These are phyloP conservation scores for Onchidella celtica DNA, from an alignment of 2,888 invertebrate genomes.

Conservation along the genomic window DNA sequence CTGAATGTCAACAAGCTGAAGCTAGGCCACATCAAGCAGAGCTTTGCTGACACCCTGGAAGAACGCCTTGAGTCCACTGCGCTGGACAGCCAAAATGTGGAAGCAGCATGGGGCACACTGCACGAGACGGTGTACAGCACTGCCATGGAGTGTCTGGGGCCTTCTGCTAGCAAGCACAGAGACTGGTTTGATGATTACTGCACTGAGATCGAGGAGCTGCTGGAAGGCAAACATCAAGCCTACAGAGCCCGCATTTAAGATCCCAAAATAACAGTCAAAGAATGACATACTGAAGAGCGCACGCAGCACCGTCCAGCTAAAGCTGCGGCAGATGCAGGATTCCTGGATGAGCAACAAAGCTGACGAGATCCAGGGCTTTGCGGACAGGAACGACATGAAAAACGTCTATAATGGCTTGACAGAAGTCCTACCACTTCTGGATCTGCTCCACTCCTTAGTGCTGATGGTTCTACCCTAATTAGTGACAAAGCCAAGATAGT, in stretches of 20 bases:
- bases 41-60: not conserved
- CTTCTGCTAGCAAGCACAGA: not conserved
- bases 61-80: not conserved
- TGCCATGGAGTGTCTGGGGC: not conserved
- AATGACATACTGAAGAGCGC: not conserved
- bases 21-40: not conserved
- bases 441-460: no score
- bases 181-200: conserved; percentile 24
- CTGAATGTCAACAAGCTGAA: not conserved
- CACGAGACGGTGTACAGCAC: not conserved
- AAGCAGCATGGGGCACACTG: not conserved
- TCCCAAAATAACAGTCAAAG: not conserved
- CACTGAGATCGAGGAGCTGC: not conserved
- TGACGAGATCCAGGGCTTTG: no score
- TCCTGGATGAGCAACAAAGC: no score
- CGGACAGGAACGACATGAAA: no score
- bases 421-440: no score
- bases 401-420: no score
- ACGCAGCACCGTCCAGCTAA: not conserved
- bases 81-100: not conserved
- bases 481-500: no score
- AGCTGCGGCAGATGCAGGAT: no score
- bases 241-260: not conserved
- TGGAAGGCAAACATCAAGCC: not conserved
- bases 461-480: no score